Percentiles rank a stretch among this genome's conserved stretches.
These are phyloP conservation scores for Lapara coniferarum DNA, from an alignment of 2,888 invertebrate species.

Conservation along the genomic window DNA sequence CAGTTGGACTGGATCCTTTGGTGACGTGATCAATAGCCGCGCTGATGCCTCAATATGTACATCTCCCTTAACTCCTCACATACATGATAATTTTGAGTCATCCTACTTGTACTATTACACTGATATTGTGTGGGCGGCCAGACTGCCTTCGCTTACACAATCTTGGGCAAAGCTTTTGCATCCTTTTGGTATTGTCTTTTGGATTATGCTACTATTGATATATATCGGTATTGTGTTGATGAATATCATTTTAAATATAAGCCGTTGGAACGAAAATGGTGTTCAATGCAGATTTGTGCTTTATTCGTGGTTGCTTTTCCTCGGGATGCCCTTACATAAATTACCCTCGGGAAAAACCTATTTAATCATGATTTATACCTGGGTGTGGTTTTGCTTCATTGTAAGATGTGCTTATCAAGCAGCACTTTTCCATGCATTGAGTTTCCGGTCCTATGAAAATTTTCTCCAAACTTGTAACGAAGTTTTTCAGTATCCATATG, in stretches of 20 bases:
- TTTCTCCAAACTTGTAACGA: conserved; percentile 47
- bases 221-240: conserved; percentile 53
- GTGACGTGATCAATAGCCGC: conserved; percentile 53
- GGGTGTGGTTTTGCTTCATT: conserved; percentile 62
- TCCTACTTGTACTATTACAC: conserved; percentile 60
- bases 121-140: conserved; percentile 62
- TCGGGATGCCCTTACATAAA: conserved; percentile 55
- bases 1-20: conserved; percentile 67
- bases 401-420: conserved; percentile 63
- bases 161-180: conserved; percentile 61
- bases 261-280: conserved; percentile 43
- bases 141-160: conserved; percentile 48
- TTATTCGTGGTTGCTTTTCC: conserved; percentile 59
- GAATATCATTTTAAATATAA: conserved; percentile 47
- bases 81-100: conserved; percentile 62
- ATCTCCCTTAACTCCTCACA: conserved; percentile 50
- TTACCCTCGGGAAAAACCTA: conserved; percentile 48
- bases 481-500: conserved; percentile 50
- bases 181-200: conserved; percentile 51
- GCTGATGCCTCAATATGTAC: conserved; percentile 57
- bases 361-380: conserved; percentile 49
- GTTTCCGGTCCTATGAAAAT: conserved; percentile 46
- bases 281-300: conserved; percentile 55
- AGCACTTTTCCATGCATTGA: conserved; percentile 55
- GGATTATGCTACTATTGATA: conserved; percentile 48